Evolutionary conservation across 1,140 invertebrate genomes (phyloP).

Genomic region (Sitodiplosis mosellana): DNA sequence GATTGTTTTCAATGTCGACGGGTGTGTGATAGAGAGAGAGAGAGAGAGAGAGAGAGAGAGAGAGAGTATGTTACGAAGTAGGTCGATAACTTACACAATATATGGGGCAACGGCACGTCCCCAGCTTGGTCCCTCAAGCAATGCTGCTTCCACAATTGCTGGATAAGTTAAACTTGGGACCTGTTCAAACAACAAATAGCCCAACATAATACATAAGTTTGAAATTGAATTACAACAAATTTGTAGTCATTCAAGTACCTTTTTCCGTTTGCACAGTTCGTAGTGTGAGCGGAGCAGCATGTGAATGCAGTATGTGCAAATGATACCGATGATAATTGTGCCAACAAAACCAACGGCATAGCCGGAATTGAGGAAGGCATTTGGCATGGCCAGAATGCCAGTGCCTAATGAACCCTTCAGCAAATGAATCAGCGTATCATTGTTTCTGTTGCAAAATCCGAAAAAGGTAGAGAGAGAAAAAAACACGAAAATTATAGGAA

Average conservation of each 20-base stretch:
- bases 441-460: slow-evolving; percentile 35
- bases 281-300: slow-evolving; percentile 48
- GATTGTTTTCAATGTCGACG: too few species aligned
- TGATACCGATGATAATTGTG: slow-evolving; percentile 45
- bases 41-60: too few species aligned
- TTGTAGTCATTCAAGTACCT: slow-evolving; percentile 16
- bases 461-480: background rate
- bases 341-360: slow-evolving; percentile 44
- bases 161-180: slow-evolving; percentile 52
- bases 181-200: slow-evolving; percentile 8
- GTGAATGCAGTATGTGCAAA: slow-evolving; percentile 68
- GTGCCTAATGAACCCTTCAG: slow-evolving; percentile 77
- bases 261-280: slow-evolving; percentile 43
- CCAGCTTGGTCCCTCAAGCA: slow-evolving; percentile 43
- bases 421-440: slow-evolving; percentile 61
- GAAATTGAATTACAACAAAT: background rate
- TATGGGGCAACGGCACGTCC: slow-evolving; percentile 36
- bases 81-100: slow-evolving; percentile 32
- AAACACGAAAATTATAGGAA: background rate
- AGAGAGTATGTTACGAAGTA: too few species aligned
- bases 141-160: slow-evolving; percentile 43
- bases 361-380: slow-evolving; percentile 62
- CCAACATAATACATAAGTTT: background rate
- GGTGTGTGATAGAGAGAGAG: too few species aligned
- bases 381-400: slow-evolving; percentile 77